Percentiles rank a stretch among this genome's conserved stretches.
These are phyloP conservation scores for Ctena decussata DNA, from an alignment of 2,888 invertebrate species.

Conservation along the genomic window DNA sequence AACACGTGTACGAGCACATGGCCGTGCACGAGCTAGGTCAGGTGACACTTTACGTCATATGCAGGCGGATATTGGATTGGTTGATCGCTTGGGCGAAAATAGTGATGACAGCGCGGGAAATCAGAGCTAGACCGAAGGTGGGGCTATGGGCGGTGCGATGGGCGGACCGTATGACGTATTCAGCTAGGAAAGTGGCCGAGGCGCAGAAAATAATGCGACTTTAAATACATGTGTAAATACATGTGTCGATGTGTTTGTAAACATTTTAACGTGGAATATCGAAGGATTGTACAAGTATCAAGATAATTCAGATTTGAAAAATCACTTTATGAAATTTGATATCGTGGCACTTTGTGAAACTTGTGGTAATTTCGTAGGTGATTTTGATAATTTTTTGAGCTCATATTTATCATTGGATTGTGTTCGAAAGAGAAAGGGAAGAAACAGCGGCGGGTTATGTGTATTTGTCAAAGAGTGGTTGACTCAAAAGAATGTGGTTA, in stretches of 20 bases:
- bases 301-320: no score
- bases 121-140: neutral
- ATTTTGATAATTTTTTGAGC: slow-evolving; percentile 7
- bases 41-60: neutral
- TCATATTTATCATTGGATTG: slow-evolving; percentile 16
- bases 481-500: neutral
- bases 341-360: neutral
- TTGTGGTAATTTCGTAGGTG: no score
- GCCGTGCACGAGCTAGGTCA: neutral
- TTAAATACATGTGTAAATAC: neutral
- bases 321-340: no score
- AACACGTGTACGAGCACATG: neutral
- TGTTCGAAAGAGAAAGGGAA: neutral
- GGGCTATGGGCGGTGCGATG: neutral
- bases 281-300: slow-evolving; percentile 7
- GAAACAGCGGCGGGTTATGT: slow-evolving; percentile 8
- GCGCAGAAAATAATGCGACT: neutral
- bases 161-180: neutral
- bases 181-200: neutral
- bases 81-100: neutral
- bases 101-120: neutral
- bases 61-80: neutral
- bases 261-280: neutral
- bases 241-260: neutral
- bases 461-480: neutral